phyloP scores from a whole-genome alignment of 2,113 vertebrate species.

The Gnathonemus echidnorhynchus region DNA sequence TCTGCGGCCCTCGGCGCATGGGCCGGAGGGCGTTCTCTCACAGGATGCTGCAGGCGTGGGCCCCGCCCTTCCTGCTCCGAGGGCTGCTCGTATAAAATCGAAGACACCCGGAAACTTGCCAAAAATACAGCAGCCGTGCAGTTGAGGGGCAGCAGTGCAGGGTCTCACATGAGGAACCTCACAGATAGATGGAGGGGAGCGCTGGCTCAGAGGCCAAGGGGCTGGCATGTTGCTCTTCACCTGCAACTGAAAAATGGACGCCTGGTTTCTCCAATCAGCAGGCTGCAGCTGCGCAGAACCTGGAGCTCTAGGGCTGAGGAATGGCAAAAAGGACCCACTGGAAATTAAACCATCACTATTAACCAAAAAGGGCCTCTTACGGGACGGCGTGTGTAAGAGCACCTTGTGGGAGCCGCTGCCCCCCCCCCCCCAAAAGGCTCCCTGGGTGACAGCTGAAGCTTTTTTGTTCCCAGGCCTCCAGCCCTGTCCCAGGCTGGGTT shows the following conservation, averaged over 20 bases:
- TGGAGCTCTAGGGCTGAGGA: background rate
- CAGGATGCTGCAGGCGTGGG: background rate
- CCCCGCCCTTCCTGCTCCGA: background rate
- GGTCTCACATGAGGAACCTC: background rate
- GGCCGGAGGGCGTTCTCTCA: background rate
- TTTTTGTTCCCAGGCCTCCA: background rate
- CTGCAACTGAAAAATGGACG: background rate
- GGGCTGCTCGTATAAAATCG: background rate
- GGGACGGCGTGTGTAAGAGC: background rate
- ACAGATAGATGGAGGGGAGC: background rate
- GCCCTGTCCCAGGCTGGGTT: background rate
- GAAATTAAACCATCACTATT: background rate
- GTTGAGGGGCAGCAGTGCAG: background rate
- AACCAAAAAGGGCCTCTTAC: background rate
- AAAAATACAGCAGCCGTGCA: background rate
- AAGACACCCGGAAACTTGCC: background rate
- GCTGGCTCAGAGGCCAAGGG: background rate
- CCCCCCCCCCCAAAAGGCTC: background rate
- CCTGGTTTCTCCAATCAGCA: background rate
- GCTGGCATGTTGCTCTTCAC: background rate
- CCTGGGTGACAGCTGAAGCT: background rate
- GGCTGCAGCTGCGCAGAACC: background rate
- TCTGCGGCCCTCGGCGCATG: background rate
- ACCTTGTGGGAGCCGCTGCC: background rate
- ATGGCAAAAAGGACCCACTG: background rate